phyloP scores from a whole-genome alignment of 2,113 vertebrate species.

The Heterotis niloticus region DNA sequence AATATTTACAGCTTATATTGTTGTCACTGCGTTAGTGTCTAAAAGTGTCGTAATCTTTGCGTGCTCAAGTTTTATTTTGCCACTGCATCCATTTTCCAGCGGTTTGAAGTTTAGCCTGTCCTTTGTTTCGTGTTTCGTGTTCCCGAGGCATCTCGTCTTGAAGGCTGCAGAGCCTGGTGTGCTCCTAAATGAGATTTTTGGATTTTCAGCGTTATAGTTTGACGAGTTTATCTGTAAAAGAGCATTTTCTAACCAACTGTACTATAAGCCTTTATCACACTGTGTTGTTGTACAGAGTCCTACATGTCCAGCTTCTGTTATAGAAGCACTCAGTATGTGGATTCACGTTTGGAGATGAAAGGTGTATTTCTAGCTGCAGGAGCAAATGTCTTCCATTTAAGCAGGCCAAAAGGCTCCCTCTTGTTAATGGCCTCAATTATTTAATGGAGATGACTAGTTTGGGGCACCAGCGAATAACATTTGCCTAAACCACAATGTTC shows the following conservation, averaged over 20 bases:
- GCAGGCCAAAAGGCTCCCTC: neutral
- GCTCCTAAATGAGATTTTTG: conserved; percentile 11
- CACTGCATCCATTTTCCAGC: conserved; percentile 21
- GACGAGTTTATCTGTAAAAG: conserved; percentile 7
- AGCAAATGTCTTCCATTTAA: neutral
- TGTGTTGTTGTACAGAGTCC: neutral
- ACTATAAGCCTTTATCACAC: neutral
- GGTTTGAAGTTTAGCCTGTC: neutral
- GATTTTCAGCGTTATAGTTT: conserved; percentile 16
- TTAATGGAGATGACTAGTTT: neutral
- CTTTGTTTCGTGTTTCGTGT: neutral
- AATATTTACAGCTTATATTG: conserved; percentile 21
- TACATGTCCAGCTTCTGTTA: neutral
- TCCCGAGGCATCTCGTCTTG: conserved; percentile 16
- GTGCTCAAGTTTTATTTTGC: conserved; percentile 4
- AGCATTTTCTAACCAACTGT: conserved; percentile 9
- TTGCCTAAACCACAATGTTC: neutral
- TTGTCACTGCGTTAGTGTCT: neutral
- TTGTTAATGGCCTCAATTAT: neutral
- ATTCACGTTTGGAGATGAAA: neutral
- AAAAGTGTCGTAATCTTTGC: neutral
- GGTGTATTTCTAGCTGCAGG: neutral
- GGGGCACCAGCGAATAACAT: neutral
- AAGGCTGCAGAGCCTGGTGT: neutral
- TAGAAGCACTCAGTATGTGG: neutral